Evolutionary conservation across 2,888 invertebrate species (phyloP), one percentile per base, ranked within the genome.

Genomic region (Sesia bembeciformis): DNA sequence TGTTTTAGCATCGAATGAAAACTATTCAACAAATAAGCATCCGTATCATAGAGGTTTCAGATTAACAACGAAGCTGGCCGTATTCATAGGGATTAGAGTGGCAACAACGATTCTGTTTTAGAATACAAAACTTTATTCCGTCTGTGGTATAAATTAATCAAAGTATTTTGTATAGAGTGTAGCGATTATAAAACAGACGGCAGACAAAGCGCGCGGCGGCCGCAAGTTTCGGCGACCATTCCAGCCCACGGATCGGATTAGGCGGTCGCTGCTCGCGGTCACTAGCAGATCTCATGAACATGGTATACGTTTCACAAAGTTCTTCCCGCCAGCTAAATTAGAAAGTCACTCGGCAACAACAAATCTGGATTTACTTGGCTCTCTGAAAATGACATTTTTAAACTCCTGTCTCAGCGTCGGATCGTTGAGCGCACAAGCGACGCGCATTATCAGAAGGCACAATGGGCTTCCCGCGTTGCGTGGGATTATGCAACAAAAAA

Each of bases 281-380:
- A 76, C 78, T 74, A 70, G 65, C 83, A 81, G 81, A 78, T 78
- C 81, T 78, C 83, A 67, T 70, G 77, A 74, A 88, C 88, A 87
- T 80, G 79, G 81, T 80, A 86, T 86, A 84, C 86, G 83, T 88
- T 88, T 87, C 82, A 87, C 78, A 82, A 87, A 88, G 81, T 88
- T 88, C 81, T 75, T 73, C 66, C 56, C 66, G 71, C 70, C 67
- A 68, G 63, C 66, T 72, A 82, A 87, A 87, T 88, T 88, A 88
- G 85, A 81, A 86, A 89, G 87, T 85, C 88, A 86, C 79, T 83
- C 78, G 68, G 70, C 71, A 76, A 57, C 60, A 60, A 81, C 84
- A 84, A 84, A 87, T 87, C 83, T 78, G 86, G 83, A 81, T 84
- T 87, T 83, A 79, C 77, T 78, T 73, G 68, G 70, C 69, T 67